Evolutionary conservation across 2,888 invertebrate genomes (phyloP), one percentile per base, ranked within the genome.

Genomic region (Dendrolimus pini): DNA sequence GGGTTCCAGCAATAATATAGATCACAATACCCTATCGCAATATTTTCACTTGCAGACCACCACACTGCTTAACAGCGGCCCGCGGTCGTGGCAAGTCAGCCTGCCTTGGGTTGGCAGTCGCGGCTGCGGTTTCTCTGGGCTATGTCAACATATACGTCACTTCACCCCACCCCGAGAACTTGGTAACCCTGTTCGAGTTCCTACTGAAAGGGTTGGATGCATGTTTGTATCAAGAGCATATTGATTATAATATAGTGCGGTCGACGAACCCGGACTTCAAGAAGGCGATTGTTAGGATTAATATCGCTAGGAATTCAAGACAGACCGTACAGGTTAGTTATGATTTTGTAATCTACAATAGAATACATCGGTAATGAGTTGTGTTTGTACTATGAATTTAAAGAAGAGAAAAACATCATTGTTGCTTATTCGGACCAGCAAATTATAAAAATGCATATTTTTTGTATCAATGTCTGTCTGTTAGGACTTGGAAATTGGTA

Each of bases 81-180:
- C 93, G 99, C 89, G 99, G 99, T 52, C 93, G 99, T 59, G 99
- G 99, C 65, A 99, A 99, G 90, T 99, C 99, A 0, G 99, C 99
- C 0, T 97, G 99, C 6, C 91, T 99, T 54, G 99, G 99, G 0
- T 91, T 99, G 18, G 94, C 99, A 0, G 95, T 99, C 13, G 95
- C 97, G 9, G 96, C 95, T 0, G 95, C 97, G 0, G 92, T 97
- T 2, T 95, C 96, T 0, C 95, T 96, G 70, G 94, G 95, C 41
- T 97, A 96, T 78, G 96, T 97, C 53, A 98, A 98, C 80, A 96
- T 99, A 62, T 99, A 98, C 87, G 98, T 99, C 52, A 99, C 99
- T 0, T 98, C 98, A 58, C 99, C 99, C 0, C 97, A 97, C 78
- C 99, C 99, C 0, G 99, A 99, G 85, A 99, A 99, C 90, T 93